Conservation (phyloP, 2,888 invertebrate species). For the Eupeodes latifasciatus region DNA sequence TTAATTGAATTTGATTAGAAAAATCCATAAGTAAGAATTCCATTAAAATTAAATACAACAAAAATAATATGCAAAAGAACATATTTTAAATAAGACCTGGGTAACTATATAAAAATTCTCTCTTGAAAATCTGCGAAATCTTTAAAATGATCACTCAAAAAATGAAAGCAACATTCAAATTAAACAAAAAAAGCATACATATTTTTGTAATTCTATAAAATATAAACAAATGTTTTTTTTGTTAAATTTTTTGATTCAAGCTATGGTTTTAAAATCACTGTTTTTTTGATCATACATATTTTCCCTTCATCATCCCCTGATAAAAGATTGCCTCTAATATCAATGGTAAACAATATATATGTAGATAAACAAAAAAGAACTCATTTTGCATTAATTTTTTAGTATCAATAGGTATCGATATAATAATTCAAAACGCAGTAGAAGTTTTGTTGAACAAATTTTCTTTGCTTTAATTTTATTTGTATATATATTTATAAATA, state of each 20-base stretch:
- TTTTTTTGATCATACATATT: not conserved
- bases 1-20: too few species aligned
- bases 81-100: too few species aligned
- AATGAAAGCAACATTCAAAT: not conserved
- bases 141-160: constrained; percentile 11
- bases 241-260: not conserved
- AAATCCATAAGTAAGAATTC: too few species aligned
- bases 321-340: constrained; percentile 21
- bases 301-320: not conserved
- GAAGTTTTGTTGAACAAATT: constrained; percentile 39
- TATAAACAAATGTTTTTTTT: not conserved
- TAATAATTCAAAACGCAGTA: constrained; percentile 50
- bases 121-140: not conserved
- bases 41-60: too few species aligned
- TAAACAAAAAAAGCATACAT: not conserved
- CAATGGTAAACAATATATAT: constrained; percentile 18
- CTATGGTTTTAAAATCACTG: constrained; percentile 3
- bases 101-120: too few species aligned
- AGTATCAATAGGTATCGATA: constrained; percentile 56
- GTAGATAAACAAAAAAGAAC: constrained; percentile 60
- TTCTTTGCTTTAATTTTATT: constrained; percentile 9
- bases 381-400: constrained; percentile 31
- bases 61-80: too few species aligned
- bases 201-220: not conserved
- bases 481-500: constrained; percentile 8